These are phyloP conservation scores for Mus minutoides DNA, from an alignment of 2,797 vertebrate species.

Conservation along the genomic window DNA sequence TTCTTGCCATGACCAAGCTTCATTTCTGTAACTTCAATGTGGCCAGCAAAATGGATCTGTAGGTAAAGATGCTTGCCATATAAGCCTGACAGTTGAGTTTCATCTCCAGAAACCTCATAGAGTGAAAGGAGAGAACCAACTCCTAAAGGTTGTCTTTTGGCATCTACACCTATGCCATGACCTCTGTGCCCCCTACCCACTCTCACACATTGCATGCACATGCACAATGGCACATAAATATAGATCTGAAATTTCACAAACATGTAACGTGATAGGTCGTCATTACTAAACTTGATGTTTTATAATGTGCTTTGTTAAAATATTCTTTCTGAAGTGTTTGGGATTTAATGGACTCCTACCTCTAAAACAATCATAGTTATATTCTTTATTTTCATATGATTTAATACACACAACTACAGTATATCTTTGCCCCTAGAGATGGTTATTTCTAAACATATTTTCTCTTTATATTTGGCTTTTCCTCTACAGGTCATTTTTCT, in stretches of 20 bases:
- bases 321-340: background rate
- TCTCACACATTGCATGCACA: background rate
- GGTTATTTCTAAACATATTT: background rate
- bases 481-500: background rate
- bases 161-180: too few species aligned
- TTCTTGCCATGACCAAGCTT: too few species aligned
- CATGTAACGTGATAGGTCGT: background rate
- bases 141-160: background rate
- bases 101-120: background rate
- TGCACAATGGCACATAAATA: background rate
- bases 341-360: background rate
- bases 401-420: background rate
- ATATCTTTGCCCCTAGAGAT: background rate
- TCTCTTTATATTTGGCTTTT: background rate
- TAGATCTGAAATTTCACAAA: background rate
- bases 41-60: background rate
- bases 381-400: background rate
- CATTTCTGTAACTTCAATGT: background rate
- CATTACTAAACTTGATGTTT: background rate
- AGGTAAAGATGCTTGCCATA: background rate
- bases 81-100: background rate
- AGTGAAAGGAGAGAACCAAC: background rate
- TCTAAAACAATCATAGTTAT: background rate
- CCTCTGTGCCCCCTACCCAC: background rate
- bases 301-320: background rate